Conservation (phyloP, 2,888 invertebrate genomes). For the Lamellibrachia columna region DNA sequence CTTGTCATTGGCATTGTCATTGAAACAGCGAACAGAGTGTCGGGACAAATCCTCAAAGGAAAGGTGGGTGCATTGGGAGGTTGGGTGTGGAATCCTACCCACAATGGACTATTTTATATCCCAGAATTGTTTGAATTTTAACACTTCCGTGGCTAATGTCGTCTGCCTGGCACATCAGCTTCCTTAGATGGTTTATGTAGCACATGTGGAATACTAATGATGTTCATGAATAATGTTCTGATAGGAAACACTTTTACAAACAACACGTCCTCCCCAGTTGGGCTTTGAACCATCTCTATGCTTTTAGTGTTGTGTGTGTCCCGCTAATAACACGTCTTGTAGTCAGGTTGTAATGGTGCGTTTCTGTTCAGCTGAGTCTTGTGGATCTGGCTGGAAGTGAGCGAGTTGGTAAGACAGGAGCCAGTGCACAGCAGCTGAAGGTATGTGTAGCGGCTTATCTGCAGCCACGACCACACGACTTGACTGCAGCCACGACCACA, state of each 20-base stretch:
- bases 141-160: no score
- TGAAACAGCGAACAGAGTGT: conserved; percentile 66
- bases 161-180: no score
- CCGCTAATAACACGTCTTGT: not conserved
- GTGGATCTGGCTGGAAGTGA: conserved; percentile 70
- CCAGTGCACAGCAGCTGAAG: conserved; percentile 68
- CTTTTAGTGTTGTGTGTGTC: not conserved
- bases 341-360: not conserved
- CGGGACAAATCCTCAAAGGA: conserved; percentile 66
- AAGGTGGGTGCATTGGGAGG: conserved; percentile 56
- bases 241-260: no score
- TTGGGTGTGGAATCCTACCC: no score
- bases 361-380: conserved; percentile 64
- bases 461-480: not conserved
- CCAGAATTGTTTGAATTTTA: no score
- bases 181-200: no score
- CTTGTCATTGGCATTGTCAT: conserved; percentile 68
- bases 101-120: no score
- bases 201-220: no score
- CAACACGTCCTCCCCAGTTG: no score
- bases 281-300: no score
- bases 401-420: conserved; percentile 67
- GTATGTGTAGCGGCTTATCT: conserved; percentile 38
- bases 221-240: no score
- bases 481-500: not conserved